Percentiles rank a stretch among this genome's conserved stretches.
phyloP scores from a whole-genome alignment of 2,888 invertebrate genomes.

The Lepas anatifera region DNA sequence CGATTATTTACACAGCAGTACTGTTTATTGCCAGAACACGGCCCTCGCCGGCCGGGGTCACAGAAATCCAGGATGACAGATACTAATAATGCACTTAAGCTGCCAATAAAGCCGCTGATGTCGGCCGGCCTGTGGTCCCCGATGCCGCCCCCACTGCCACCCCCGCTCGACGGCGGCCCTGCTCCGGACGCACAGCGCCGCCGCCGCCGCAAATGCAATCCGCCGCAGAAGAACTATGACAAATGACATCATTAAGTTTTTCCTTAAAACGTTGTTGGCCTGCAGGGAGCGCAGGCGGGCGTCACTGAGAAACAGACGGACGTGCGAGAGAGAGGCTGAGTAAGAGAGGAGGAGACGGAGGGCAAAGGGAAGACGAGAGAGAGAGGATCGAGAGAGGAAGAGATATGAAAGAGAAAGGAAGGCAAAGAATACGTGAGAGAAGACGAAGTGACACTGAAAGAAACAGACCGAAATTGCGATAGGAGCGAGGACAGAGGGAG shows the following conservation, averaged over 20 bases:
- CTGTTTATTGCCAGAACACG: neutral
- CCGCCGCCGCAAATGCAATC: neutral
- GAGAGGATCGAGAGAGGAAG: no score
- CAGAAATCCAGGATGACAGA: neutral
- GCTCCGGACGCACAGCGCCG: neutral
- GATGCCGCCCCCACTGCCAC: neutral
- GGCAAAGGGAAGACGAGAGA: no score
- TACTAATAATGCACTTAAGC: conserved; percentile 12
- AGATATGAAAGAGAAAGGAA: no score
- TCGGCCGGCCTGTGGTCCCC: neutral
- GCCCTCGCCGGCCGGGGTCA: neutral
- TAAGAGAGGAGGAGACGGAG: no score
- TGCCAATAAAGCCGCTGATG: conserved; percentile 8
- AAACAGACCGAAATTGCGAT: no score
- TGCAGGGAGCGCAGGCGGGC: neutral
- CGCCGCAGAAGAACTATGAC: conserved; percentile 2
- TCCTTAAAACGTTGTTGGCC: neutral
- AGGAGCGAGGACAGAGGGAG: no score
- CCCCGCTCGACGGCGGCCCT: neutral
- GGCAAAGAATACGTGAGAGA: no score
- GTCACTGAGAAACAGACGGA: no score
- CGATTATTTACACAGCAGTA: neutral
- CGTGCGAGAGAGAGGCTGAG: no score
- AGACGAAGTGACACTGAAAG: no score
- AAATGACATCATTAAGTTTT: conserved; percentile 6